Evolutionary conservation across 2,113 vertebrate species (phyloP).

Genomic region (Ornithorhynchus anatinus): DNA sequence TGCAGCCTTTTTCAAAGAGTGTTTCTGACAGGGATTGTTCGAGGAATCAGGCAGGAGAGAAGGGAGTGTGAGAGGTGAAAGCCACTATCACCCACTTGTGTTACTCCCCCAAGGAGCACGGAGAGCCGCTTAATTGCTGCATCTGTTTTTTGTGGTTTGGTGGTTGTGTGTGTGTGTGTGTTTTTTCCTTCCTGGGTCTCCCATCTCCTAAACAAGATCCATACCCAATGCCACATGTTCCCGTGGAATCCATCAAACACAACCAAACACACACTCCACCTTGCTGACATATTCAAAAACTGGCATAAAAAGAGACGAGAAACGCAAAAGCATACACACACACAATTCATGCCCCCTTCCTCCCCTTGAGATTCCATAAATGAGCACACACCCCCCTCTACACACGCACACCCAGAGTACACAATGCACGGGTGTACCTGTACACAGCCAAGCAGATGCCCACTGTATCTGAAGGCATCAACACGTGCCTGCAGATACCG

Average conservation of each 20-base stretch:
- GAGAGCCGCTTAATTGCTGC: constrained; percentile 92
- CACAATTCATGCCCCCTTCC: constrained; percentile 43
- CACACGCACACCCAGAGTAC: constrained; percentile 17
- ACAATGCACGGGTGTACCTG: constrained; percentile 11
- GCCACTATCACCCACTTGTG: constrained; percentile 93
- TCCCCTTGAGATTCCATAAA: constrained; percentile 18
- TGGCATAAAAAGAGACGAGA: constrained; percentile 69
- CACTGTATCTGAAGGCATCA: not conserved
- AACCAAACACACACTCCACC: constrained; percentile 70
- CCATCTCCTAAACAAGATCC: constrained; percentile 86
- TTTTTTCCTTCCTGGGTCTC: constrained; percentile 61
- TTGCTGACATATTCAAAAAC: constrained; percentile 72
- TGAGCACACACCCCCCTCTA: constrained; percentile 24
- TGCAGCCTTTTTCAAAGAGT: constrained; percentile 93
- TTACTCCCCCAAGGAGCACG: constrained; percentile 88
- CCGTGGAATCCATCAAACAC: constrained; percentile 80
- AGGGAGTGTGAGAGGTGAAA: constrained; percentile 92
- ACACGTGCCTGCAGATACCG: not conserved
- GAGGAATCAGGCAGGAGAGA: constrained; percentile 89
- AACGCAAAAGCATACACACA: constrained; percentile 34
- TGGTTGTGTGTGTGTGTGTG: too few species aligned
- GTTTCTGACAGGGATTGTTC: constrained; percentile 95
- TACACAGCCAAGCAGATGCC: not conserved
- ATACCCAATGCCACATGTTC: constrained; percentile 83
- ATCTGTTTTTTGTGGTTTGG: constrained; percentile 71